These are phyloP conservation scores for Nyleta sp. DNA, from an alignment of 2,888 invertebrate species.

Conservation along the genomic window DNA sequence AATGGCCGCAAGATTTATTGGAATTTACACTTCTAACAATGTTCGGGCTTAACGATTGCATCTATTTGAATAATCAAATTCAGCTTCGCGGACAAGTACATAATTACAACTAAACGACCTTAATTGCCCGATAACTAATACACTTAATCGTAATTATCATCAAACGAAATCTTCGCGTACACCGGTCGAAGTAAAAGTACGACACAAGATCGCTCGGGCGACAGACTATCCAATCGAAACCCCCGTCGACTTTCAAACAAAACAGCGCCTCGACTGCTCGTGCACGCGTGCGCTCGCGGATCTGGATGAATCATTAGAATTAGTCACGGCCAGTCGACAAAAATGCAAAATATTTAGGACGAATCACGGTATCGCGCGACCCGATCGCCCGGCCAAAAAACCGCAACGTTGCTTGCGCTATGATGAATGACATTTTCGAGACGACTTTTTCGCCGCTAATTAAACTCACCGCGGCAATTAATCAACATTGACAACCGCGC, in stretches of 20 bases:
- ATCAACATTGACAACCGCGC: constrained; percentile 35
- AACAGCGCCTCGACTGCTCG: too few relatives aligned
- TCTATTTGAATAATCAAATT: constrained; percentile 28
- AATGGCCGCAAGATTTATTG: neutral
- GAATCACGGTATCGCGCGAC: constrained; percentile 48
- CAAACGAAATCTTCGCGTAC: constrained; percentile 27
- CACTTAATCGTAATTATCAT: constrained; percentile 33
- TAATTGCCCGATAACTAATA: constrained; percentile 40
- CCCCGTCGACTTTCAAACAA: constrained; percentile 38
- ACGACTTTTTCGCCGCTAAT: constrained; percentile 19
- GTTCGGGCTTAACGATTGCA: constrained; percentile 8
- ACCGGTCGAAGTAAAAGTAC: constrained; percentile 45
- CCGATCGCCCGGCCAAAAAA: constrained; percentile 34
- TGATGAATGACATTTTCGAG: constrained; percentile 49
- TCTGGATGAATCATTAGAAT: constrained; percentile 60
- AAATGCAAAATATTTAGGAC: constrained; percentile 60
- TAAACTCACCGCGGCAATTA: constrained; percentile 12
- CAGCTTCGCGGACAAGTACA: constrained; percentile 32
- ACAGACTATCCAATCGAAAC: constrained; percentile 14
- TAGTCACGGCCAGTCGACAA: constrained; percentile 38
- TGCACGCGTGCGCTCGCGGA: constrained; percentile 32
- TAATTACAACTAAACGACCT: constrained; percentile 43
- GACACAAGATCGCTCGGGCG: constrained; percentile 20
- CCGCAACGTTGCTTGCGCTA: constrained; percentile 12
- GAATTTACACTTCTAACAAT: neutral